Conservation (phyloP, 2,888 invertebrate genomes). For the Thecophora atra region DNA sequence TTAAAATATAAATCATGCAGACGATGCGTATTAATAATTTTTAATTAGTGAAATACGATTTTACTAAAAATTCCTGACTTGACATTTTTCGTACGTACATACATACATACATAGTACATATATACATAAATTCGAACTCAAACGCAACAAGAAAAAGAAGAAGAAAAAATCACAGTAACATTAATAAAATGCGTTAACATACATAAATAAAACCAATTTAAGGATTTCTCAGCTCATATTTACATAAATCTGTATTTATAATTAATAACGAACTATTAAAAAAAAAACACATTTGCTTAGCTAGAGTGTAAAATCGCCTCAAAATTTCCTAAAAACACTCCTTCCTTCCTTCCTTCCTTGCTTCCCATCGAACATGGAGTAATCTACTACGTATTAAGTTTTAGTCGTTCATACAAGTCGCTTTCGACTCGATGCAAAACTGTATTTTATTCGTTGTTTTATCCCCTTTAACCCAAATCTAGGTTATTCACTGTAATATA, state of each 20-base stretch:
- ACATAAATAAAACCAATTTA: conserved; percentile 38
- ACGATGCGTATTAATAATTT: conserved; percentile 25
- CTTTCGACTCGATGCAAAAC: neutral
- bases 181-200: conserved; percentile 37
- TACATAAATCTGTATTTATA: conserved; percentile 49
- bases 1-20: conserved; percentile 3
- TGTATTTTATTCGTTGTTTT: neutral
- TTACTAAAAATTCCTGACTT: neutral
- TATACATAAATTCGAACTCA: conserved; percentile 26
- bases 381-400: neutral
- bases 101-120: no score
- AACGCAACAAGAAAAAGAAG: conserved; percentile 32
- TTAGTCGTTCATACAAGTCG: neutral
- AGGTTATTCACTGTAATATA: neutral
- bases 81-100: conserved; percentile 32
- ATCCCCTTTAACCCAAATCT: neutral
- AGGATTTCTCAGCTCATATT: conserved; percentile 46
- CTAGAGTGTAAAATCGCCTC: conserved; percentile 45
- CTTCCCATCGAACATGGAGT: neutral
- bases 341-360: neutral
- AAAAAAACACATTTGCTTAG: conserved; percentile 51
- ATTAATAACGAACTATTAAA: conserved; percentile 48
- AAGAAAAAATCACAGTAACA: no score
- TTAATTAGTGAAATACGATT: conserved; percentile 14
- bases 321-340: neutral